phyloP scores from a whole-genome alignment of 2,888 invertebrate genomes.

The Hirtodrosophila cameraria region DNA sequence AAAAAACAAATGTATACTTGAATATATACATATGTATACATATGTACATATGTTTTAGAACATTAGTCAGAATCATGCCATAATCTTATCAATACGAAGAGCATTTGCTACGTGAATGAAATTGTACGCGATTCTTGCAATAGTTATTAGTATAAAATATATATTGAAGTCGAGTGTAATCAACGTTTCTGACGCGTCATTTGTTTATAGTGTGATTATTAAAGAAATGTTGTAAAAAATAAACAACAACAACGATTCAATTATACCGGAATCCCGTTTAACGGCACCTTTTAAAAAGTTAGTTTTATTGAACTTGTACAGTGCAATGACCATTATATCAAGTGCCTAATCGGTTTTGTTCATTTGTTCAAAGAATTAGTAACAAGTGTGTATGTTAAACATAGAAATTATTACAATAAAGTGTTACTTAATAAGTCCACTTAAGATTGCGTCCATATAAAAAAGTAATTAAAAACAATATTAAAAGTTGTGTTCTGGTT shows the following conservation, averaged over 20 bases:
- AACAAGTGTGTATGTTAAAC: too few relatives aligned
- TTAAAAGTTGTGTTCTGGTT: too few relatives aligned
- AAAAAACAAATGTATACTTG: neutral
- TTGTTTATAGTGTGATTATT: slow-evolving; percentile 3
- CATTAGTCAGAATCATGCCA: slow-evolving; percentile 20
- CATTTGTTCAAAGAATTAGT: too few relatives aligned
- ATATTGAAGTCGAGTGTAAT: neutral
- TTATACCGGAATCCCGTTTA: neutral
- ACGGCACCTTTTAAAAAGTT: neutral
- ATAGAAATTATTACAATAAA: too few relatives aligned
- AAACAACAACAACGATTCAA: slow-evolving; percentile 3
- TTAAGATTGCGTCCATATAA: too few relatives aligned
- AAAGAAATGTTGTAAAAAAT: neutral
- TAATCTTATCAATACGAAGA: slow-evolving; percentile 34
- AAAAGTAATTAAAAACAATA: too few relatives aligned
- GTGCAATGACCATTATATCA: slow-evolving; percentile 5
- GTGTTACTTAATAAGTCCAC: too few relatives aligned
- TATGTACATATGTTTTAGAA: neutral
- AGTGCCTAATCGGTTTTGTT: neutral
- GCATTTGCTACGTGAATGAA: slow-evolving; percentile 21
- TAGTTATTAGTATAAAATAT: slow-evolving; percentile 1
- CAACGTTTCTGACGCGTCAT: neutral
- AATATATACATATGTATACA: neutral
- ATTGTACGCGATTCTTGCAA: slow-evolving; percentile 19
- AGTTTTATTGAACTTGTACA: neutral